These are phyloP conservation scores for Dasypolia templi DNA, from an alignment of 2,888 invertebrate genomes.

Conservation along the genomic window DNA sequence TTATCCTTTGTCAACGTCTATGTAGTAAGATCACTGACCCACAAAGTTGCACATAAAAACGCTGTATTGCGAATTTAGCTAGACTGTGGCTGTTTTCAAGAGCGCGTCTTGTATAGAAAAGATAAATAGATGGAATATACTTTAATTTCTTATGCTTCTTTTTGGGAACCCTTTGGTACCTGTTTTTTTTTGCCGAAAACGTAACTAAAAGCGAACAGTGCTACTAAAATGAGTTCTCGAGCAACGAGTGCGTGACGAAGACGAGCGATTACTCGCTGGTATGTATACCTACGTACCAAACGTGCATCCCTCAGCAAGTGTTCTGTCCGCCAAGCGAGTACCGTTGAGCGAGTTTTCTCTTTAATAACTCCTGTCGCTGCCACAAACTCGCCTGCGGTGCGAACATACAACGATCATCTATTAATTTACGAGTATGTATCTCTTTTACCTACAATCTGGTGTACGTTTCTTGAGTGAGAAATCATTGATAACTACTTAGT, in stretches of 20 bases:
- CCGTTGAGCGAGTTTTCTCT: not conserved
- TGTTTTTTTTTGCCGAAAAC: too few species aligned
- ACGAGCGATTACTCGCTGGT: too few species aligned
- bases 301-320: not conserved
- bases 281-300: not conserved
- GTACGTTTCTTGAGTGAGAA: not conserved
- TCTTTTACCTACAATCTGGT: not conserved
- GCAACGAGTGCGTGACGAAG: too few species aligned
- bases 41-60: slow-evolving; percentile 53
- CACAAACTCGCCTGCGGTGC: not conserved
- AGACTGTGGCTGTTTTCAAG: slow-evolving; percentile 43
- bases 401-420: not conserved
- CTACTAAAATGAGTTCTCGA: not conserved
- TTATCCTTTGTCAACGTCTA: slow-evolving; percentile 57
- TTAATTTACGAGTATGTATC: not conserved
- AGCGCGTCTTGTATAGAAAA: slow-evolving; percentile 5
- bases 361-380: not conserved
- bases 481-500: not conserved
- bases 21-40: slow-evolving; percentile 61
- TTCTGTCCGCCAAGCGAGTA: not conserved
- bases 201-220: too few species aligned
- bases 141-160: not conserved
- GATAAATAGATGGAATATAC: not conserved
- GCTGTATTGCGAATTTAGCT: slow-evolving; percentile 48
- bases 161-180: not conserved